Conservation (phyloP, 2,113 vertebrate genomes). For the Microcebus ravelobensis region DNA sequence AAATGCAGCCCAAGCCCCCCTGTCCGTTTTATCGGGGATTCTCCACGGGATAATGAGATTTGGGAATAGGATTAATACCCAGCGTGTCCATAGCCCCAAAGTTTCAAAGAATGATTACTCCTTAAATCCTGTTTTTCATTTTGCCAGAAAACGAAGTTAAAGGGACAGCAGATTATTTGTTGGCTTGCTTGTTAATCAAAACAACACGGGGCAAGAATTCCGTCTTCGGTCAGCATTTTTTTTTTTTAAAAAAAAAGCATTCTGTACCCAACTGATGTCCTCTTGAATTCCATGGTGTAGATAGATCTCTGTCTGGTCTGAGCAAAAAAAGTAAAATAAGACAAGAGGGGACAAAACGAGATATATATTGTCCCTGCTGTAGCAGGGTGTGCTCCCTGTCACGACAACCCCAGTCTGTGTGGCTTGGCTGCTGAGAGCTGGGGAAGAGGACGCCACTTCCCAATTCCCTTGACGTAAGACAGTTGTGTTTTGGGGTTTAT, state of each 20-base stretch:
- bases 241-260: background rate
- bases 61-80: conserved; percentile 40
- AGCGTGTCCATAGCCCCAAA: background rate
- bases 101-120: conserved; percentile 59
- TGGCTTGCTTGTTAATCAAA: conserved; percentile 37
- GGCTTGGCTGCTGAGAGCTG: background rate
- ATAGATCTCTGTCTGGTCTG: background rate
- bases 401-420: background rate
- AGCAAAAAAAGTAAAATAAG: background rate
- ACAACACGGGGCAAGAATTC: background rate
- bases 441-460: too few species aligned
- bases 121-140: conserved; percentile 49
- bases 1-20: background rate
- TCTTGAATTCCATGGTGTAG: background rate
- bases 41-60: conserved; percentile 70
- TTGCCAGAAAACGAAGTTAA: conserved; percentile 57
- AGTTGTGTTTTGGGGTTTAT: background rate
- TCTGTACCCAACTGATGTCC: background rate
- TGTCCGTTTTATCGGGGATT: conserved; percentile 44
- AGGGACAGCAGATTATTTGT: background rate
- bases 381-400: background rate
- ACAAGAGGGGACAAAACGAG: background rate
- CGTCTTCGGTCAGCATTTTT: background rate
- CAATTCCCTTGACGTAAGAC: too few species aligned
- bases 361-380: background rate